Conservation (phyloP, 2,797 vertebrate species). For the Tragelaphus oryx region DNA sequence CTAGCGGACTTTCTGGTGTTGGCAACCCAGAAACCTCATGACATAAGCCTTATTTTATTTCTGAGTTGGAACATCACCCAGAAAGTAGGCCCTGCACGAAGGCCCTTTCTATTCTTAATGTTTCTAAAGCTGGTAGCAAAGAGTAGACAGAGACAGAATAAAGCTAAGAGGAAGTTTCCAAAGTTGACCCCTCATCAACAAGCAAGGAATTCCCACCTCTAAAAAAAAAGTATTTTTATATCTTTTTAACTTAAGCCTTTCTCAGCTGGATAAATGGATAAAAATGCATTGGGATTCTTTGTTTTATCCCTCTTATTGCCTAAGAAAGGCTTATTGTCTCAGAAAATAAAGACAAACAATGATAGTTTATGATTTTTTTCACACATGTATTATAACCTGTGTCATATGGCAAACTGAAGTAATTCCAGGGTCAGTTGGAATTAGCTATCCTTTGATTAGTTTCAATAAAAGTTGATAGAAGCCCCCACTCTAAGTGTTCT, state of each 20-base stretch:
- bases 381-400: background rate
- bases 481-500: background rate
- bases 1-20: background rate
- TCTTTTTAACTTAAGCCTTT: background rate
- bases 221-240: background rate
- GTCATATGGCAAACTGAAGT: background rate
- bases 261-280: background rate
- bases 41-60: background rate
- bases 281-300: background rate
- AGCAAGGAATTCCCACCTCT: background rate
- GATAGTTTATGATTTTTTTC: background rate
- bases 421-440: background rate
- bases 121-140: slow-evolving; percentile 1
- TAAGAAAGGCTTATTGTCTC: slow-evolving; percentile 2
- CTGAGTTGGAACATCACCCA: background rate
- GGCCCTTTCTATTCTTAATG: background rate
- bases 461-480: background rate
- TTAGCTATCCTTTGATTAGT: background rate
- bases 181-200: background rate
- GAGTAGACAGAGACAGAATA: background rate
- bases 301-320: background rate
- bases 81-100: background rate
- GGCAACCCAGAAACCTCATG: background rate
- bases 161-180: background rate
- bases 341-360: background rate